Evolutionary conservation across 2,797 vertebrate genomes (phyloP).

Genomic region (Arctocebus calabarensis): DNA sequence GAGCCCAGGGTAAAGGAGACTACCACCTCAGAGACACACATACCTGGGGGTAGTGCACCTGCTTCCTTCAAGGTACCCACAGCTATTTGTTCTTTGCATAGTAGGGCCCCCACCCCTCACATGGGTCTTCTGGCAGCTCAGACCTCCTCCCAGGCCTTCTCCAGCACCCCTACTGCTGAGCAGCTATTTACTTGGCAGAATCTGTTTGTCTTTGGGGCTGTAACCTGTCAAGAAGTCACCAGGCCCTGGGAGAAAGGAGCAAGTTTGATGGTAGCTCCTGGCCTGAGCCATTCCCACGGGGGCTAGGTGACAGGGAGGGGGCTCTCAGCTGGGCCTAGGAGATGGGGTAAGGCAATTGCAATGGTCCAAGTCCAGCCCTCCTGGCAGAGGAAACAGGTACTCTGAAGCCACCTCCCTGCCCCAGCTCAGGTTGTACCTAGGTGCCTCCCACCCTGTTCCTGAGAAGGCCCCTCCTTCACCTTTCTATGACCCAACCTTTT

Average conservation of each 20-base stretch:
- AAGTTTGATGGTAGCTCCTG: slow-evolving; percentile 61
- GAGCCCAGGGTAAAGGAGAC: not conserved
- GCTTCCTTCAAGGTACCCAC: slow-evolving; percentile 69
- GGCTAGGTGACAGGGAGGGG: slow-evolving; percentile 70
- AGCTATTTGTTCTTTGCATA: slow-evolving; percentile 81
- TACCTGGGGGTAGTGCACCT: slow-evolving; percentile 16
- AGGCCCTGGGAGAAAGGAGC: slow-evolving; percentile 75
- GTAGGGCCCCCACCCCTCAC: slow-evolving; percentile 64
- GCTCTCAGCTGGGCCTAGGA: slow-evolving; percentile 7
- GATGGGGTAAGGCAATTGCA: not conserved
- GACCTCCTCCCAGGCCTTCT: slow-evolving; percentile 16
- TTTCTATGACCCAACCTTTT: slow-evolving; percentile 53
- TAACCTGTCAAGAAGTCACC: slow-evolving; percentile 85
- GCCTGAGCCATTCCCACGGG: slow-evolving; percentile 74
- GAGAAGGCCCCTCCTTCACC: slow-evolving; percentile 55
- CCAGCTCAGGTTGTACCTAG: slow-evolving; percentile 46
- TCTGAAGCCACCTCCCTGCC: slow-evolving; percentile 36
- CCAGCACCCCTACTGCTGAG: slow-evolving; percentile 68
- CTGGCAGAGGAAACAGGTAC: slow-evolving; percentile 62
- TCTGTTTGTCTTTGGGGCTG: slow-evolving; percentile 90
- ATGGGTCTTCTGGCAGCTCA: slow-evolving; percentile 61
- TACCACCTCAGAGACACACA: not conserved
- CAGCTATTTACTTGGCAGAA: slow-evolving; percentile 85
- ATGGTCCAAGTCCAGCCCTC: slow-evolving; percentile 64
- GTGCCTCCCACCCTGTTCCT: slow-evolving; percentile 59